Evolutionary conservation across 2,113 vertebrate genomes (phyloP).

Genomic region (Zapornia atra): DNA sequence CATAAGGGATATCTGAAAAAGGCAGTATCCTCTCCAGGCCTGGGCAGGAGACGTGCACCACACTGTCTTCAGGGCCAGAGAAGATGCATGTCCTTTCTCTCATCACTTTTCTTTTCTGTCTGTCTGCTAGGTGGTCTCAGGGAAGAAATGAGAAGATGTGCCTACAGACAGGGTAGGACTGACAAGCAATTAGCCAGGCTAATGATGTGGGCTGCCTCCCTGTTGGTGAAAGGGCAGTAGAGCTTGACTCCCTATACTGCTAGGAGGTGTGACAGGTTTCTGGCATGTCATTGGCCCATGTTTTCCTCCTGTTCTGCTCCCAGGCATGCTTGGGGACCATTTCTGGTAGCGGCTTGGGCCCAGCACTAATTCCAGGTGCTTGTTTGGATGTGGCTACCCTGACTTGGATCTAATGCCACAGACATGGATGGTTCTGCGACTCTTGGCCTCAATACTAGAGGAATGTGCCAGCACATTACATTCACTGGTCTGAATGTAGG

Average conservation of each 20-base stretch:
- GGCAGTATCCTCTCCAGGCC: background rate
- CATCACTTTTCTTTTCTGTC: background rate
- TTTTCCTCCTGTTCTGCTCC: background rate
- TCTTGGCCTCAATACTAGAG: background rate
- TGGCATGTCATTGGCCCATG: fast-evolving
- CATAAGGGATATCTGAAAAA: background rate
- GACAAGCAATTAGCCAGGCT: background rate
- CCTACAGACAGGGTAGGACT: background rate
- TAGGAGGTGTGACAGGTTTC: background rate
- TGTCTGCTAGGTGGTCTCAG: background rate
- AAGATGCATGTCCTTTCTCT: background rate
- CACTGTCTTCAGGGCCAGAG: background rate
- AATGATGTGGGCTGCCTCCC: fast-evolving
- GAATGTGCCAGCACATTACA: background rate
- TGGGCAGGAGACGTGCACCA: background rate
- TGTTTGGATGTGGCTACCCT: background rate
- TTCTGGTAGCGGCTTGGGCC: background rate
- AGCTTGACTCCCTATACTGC: background rate
- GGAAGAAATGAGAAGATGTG: background rate
- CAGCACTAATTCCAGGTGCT: background rate
- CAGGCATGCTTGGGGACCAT: background rate
- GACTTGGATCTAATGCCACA: fast-evolving
- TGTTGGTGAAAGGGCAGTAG: fast-evolving
- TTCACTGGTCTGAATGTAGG: background rate
- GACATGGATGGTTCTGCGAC: fast-evolving